Percentiles rank a stretch among this genome's conserved stretches.
phyloP scores from a whole-genome alignment of 2,888 invertebrate species.

The Drosophila siamana region DNA sequence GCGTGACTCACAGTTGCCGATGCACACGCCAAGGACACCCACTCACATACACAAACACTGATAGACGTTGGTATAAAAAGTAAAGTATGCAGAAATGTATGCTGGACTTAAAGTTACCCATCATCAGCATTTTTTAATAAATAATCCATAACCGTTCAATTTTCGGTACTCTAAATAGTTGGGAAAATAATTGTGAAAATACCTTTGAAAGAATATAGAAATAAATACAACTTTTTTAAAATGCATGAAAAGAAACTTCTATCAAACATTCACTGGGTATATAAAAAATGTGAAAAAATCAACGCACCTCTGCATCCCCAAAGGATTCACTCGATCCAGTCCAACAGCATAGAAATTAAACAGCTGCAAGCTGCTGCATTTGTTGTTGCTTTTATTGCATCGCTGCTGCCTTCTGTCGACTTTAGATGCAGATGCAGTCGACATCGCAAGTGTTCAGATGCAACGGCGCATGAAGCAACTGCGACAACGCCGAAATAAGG shows the following conservation, averaged over 20 bases:
- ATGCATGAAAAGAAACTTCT: no score
- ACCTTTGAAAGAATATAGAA: not conserved
- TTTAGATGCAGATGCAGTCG: constrained; percentile 51
- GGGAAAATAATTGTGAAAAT: not conserved
- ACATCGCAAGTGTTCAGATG: constrained; percentile 70
- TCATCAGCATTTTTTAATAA: no score
- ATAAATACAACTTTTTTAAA: no score
- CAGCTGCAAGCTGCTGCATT: constrained; percentile 7
- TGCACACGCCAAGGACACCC: constrained; percentile 51
- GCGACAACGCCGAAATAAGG: constrained; percentile 56
- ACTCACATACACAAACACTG: constrained; percentile 10
- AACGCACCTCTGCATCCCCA: not conserved
- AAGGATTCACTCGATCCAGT: constrained; percentile 2
- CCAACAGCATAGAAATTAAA: constrained; percentile 45
- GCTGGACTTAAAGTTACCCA: not conserved
- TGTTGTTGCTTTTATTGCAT: not conserved
- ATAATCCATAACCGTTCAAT: no score
- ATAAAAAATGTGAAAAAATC: not conserved
- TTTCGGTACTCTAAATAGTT: no score
- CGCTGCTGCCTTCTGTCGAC: constrained; percentile 26
- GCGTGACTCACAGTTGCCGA: constrained; percentile 32
- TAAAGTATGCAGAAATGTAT: not conserved
- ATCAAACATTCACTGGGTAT: not conserved
- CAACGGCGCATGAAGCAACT: constrained; percentile 71
- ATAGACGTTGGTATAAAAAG: constrained; percentile 8